These are phyloP conservation scores for Montipora sp. DNA, from an alignment of 64 coral and sea anemone genomes.

Conservation along the genomic window DNA sequence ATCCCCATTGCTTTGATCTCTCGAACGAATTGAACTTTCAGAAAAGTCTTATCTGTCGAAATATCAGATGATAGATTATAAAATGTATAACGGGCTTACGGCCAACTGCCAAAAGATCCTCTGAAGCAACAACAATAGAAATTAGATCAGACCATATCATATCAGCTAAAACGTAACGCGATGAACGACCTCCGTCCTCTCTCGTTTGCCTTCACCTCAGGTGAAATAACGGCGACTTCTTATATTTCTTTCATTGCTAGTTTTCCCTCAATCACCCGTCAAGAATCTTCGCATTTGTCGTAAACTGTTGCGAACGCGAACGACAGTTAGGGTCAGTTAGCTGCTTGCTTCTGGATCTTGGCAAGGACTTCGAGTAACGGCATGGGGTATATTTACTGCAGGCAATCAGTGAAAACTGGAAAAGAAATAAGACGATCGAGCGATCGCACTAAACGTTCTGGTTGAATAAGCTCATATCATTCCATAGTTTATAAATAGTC, in stretches of 20 bases:
- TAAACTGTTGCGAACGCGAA: neutral
- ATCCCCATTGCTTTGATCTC: neutral
- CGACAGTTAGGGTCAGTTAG: no score
- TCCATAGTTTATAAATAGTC: no score
- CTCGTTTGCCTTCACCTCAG: no score
- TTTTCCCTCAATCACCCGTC: neutral
- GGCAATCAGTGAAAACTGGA: no score
- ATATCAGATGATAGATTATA: neutral
- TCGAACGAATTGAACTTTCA: neutral
- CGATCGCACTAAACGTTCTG: no score
- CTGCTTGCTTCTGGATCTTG: no score
- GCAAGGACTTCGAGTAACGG: no score
- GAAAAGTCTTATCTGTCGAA: neutral
- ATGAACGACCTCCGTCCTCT: no score
- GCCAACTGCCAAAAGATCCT: neutral
- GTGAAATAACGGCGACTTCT: neutral
- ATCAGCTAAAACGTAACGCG: neutral
- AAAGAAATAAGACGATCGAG: no score
- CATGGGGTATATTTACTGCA: no score
- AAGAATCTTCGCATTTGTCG: neutral
- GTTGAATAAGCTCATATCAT: no score
- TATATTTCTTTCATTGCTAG: neutral
- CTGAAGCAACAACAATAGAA: neutral
- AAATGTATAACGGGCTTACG: neutral
- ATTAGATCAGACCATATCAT: neutral